Conservation (phyloP, 1,140 invertebrate species). For the Ganaspis sp. region DNA sequence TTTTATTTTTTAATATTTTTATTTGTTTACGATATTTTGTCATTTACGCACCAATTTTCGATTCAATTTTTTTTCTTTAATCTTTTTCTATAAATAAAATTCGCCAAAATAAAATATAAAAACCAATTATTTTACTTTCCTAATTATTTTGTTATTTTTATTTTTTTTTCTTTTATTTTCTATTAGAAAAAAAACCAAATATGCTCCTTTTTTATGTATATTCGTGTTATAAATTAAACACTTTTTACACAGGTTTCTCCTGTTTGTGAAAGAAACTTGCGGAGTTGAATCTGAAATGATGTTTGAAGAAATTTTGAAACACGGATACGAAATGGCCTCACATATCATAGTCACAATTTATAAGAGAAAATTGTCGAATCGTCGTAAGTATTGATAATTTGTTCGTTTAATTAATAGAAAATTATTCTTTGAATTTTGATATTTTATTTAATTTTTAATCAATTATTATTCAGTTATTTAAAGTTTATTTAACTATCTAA, state of each 20-base stretch:
- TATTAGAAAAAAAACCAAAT: too few species aligned
- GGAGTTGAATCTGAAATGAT: constrained; percentile 84
- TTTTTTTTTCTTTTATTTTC: too few species aligned
- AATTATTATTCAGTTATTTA: too few species aligned
- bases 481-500: too few species aligned
- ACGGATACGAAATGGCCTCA: constrained; percentile 82
- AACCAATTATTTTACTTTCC: too few species aligned
- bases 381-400: constrained; percentile 48
- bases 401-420: constrained; percentile 24
- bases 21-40: neutral
- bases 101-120: too few species aligned
- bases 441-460: neutral
- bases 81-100: too few species aligned
- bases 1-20: neutral
- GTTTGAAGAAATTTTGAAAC: constrained; percentile 84
- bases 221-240: neutral
- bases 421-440: constrained; percentile 33
- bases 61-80: too few species aligned
- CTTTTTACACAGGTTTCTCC: constrained; percentile 74
- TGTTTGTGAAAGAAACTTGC: constrained; percentile 84
- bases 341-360: constrained; percentile 80
- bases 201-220: too few species aligned
- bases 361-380: constrained; percentile 71
- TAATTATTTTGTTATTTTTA: too few species aligned
- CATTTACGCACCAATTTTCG: too few species aligned